phyloP scores from a whole-genome alignment of 2,797 vertebrate species.

The Pseudomugil tenellus region DNA sequence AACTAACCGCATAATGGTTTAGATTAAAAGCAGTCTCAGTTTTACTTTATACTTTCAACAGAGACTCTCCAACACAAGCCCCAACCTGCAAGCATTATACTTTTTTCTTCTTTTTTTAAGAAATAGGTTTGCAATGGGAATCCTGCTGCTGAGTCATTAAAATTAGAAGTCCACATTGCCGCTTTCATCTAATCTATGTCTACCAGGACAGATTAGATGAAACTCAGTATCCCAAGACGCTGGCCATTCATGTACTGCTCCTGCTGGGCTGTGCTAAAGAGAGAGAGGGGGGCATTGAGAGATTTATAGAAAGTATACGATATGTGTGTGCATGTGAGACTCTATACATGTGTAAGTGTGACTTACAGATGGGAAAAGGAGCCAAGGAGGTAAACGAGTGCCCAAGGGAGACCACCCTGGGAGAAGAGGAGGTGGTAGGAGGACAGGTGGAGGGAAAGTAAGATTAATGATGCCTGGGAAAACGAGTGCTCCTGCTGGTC shows the following conservation, averaged over 20 bases:
- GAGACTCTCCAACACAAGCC: too few species aligned
- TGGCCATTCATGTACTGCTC: constrained; percentile 31
- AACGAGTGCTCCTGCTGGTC: constrained; percentile 73
- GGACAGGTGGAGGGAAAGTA: constrained; percentile 78
- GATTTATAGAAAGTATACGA: constrained; percentile 18
- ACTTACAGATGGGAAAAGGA: constrained; percentile 47
- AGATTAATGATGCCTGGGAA: constrained; percentile 81
- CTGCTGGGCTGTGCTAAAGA: constrained; percentile 26
- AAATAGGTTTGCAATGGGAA: neutral
- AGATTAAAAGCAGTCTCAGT: neutral
- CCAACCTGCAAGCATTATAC: neutral
- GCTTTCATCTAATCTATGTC: constrained; percentile 35
- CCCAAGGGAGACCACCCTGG: constrained; percentile 74
- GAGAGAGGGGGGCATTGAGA: constrained; percentile 1
- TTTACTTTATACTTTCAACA: neutral
- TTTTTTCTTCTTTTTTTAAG: neutral
- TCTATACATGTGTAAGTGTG: constrained; percentile 15
- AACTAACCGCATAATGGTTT: neutral
- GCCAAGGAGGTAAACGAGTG: constrained; percentile 65
- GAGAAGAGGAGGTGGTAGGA: constrained; percentile 68
- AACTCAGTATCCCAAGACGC: constrained; percentile 33
- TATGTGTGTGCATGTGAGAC: constrained; percentile 11
- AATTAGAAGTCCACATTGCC: constrained; percentile 5
- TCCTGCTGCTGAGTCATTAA: constrained; percentile 39
- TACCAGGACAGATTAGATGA: constrained; percentile 20